Conservation (phyloP, 2,113 vertebrate species). For the Serilophus lunatus region DNA sequence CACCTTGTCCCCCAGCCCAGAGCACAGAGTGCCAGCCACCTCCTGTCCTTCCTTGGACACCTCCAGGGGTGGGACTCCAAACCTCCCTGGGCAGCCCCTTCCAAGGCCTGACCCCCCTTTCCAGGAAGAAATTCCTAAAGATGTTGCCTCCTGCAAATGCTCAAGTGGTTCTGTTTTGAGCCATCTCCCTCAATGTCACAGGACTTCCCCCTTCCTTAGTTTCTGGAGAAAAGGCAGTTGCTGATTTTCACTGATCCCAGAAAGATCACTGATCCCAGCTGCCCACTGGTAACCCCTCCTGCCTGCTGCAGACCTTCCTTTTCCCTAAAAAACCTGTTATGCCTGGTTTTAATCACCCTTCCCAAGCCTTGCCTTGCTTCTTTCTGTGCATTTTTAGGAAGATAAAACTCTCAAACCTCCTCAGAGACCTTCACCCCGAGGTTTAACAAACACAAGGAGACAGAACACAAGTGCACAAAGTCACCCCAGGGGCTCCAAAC, state of each 20-base stretch:
- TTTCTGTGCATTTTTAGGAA: accelerated
- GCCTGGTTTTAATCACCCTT: neutral
- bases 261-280: accelerated
- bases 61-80: neutral
- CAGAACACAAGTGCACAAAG: neutral
- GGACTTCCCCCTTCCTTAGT: neutral
- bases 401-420: neutral
- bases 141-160: neutral
- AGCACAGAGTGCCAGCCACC: no score
- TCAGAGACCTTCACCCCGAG: neutral
- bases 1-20: neutral
- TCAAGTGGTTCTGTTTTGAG: neutral
- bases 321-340: neutral
- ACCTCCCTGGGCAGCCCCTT: neutral
- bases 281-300: no score
- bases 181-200: neutral
- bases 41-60: neutral
- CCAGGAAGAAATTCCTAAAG: neutral
- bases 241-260: neutral
- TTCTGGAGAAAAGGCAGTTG: neutral
- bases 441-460: accelerated
- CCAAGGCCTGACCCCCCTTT: neutral
- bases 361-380: neutral
- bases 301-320: neutral
- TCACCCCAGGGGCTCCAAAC: neutral